Evolutionary conservation across 1,140 invertebrate species (phyloP), one percentile per base, ranked within the genome.

Genomic region (Diorhabda sublineata): DNA sequence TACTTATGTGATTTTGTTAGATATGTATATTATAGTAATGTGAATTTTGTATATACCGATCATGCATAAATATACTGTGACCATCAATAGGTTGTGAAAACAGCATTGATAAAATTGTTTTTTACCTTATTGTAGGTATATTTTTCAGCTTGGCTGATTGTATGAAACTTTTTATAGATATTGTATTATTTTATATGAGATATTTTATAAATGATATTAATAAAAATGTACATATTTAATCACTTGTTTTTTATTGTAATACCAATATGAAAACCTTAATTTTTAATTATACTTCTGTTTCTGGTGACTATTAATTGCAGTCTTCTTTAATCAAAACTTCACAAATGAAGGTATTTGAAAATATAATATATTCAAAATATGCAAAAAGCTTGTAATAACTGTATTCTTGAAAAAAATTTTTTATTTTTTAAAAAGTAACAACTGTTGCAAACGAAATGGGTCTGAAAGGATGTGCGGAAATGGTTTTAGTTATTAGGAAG

Each of bases 151-250:
- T 70, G 61, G 68, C 73, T 74, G 71, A 74, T 61, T 63, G 66
- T 69, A 67, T 62, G 61, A 73, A 71, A 66, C 68, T 74, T 70
- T 74, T 72, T 70, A 74, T 72, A 70, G 65, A 74, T 73, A 73
- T 69, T 73, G 70, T 73, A 71, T 66, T 72, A 72, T 74, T 74
- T 74, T 74, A 74, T 74, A 74, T 74, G 71, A 74, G 63, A 74
- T 74, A 72, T 74, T 74, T 74, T 74, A 74, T 74, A 74, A 68
- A 74, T 57, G 61, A 74, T 72, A 74, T 74, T 74, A 72, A 74
- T 69, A 70, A 72, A 71, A 72, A 69, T 52, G 47, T 52, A 52
- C 47, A 52, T 52, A 52, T 52, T 52, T 52, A 52, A 8, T 8
- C 47, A 52, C 2, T 3, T 3, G 47, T 3, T 52, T 52, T 52